Evolutionary conservation across 2,888 invertebrate genomes (phyloP), one percentile per base, ranked within the genome.

Genomic region (Mythimna vitellina): DNA sequence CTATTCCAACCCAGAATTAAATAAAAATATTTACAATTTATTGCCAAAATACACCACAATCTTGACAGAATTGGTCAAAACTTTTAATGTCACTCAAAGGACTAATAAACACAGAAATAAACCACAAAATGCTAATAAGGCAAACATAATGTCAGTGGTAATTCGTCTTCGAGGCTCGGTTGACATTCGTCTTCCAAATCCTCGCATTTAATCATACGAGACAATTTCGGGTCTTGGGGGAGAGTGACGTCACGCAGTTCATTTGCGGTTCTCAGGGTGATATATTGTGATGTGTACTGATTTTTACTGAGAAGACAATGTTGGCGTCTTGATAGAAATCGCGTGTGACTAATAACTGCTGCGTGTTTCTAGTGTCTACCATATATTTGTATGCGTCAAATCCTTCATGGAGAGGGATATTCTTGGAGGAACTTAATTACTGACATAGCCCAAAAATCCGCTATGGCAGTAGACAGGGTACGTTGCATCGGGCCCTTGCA

Each of bases 181-280:
- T 25, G 56, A 60, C 87, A 90, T 89, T 86, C 87, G 86, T 89
- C 89, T 89, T 86, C 76, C 66, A 82, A 85, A 88, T 84, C 84
- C 83, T 84, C 68, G 61, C 83, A 76, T 82, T 90, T 89, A 89
- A 89, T 90, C 90, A 89, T 89, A 87, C 73, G 71, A 87, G 83
- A 86, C 86, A 89, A 89, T 90, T 89, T 87, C 70, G 85, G 65
- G 72, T 67, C 63, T 46, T 64, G 62, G 67, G 72, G 70, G 63
- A 65, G 69, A 74, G 80, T 56, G 76, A 76, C 70, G 70, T 80
- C 83, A 76, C 76, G 56, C 68, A 66, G 73, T 82, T 83, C 65
- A 80, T 83, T 83, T 73, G 58, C 17, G 70, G 53, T 53, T 63
- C 54, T 63, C 29, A 20, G 25, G n/a, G 54, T 54, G 66, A 69